Conservation (phyloP, 2,113 vertebrate species). For the Lophochroa leadbeateri region DNA sequence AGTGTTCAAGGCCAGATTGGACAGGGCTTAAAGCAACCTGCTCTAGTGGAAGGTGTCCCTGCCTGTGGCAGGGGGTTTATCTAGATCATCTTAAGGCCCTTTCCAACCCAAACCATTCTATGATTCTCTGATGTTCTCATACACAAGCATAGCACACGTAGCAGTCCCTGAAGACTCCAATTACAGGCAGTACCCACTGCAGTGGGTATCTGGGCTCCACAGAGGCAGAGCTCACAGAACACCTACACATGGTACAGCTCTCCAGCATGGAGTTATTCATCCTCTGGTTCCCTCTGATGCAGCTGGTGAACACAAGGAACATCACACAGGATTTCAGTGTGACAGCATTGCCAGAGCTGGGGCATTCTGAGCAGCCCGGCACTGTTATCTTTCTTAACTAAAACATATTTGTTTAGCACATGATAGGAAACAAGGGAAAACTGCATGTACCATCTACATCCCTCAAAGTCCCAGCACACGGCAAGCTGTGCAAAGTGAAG, state of each 20-base stretch:
- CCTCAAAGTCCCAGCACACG: not conserved
- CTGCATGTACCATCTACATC: not conserved
- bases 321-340: not conserved
- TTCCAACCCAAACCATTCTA: not conserved
- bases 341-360: not conserved
- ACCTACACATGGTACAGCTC: fast-evolving
- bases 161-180: no score
- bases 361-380: not conserved
- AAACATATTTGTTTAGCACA: not conserved
- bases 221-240: not conserved
- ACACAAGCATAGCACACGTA: not conserved
- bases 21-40: no score
- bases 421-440: not conserved
- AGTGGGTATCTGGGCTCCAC: not conserved
- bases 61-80: no score
- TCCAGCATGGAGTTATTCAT: fast-evolving
- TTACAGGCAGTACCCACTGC: not conserved
- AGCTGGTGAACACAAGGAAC: not conserved
- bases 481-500: not conserved
- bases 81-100: no score
- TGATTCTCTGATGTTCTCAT: not conserved
- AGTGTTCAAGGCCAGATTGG: no score
- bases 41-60: no score
- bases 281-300: not conserved
- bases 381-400: not conserved